phyloP scores from a whole-genome alignment of 2,113 vertebrate genomes.

The Hyperoodon ampullatus region DNA sequence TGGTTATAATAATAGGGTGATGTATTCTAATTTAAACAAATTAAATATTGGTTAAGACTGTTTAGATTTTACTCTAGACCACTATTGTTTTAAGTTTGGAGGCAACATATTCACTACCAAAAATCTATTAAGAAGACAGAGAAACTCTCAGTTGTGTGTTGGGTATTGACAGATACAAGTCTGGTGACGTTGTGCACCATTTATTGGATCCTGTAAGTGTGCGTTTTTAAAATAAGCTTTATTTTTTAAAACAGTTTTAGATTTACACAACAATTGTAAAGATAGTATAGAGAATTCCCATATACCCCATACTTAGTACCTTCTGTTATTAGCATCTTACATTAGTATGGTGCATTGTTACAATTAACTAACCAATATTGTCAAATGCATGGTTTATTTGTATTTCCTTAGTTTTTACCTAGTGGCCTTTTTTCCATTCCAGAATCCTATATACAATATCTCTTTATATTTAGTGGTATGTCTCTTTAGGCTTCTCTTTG shows the following conservation, averaged over 20 bases:
- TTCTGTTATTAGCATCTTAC: not conserved
- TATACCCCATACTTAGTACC: not conserved
- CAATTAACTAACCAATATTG: not conserved
- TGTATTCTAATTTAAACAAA: not conserved
- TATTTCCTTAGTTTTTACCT: not conserved
- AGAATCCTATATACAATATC: not conserved
- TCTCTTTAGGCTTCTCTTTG: not conserved
- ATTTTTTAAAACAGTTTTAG: not conserved
- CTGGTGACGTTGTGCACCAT: not conserved
- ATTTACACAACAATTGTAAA: not conserved
- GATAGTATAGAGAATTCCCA: not conserved
- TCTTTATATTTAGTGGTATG: not conserved
- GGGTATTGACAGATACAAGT: not conserved
- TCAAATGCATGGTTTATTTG: not conserved
- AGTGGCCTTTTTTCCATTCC: not conserved
- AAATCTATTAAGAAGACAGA: not conserved
- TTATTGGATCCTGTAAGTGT: not conserved
- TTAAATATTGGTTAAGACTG: not conserved
- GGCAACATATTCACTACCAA: not conserved
- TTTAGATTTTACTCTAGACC: not conserved
- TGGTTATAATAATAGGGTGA: not conserved
- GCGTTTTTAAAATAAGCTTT: not conserved
- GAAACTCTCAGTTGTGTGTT: not conserved
- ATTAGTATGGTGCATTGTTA: not conserved
- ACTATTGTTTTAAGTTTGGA: not conserved